Evolutionary conservation across 2,888 invertebrate species (phyloP).

Genomic region (Diaperis boleti): DNA sequence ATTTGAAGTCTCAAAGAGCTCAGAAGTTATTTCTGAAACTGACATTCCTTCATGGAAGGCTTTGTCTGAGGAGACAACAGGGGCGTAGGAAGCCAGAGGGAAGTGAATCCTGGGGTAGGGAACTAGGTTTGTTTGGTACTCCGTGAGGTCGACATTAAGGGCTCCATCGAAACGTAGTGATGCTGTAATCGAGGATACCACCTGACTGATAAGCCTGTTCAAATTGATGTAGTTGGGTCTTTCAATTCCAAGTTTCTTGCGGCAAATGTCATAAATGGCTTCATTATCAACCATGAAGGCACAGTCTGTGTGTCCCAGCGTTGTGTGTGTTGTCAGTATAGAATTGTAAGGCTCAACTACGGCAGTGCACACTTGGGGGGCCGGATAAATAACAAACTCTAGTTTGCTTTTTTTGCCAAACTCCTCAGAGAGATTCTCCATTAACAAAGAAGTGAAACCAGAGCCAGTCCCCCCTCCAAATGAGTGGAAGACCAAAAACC

Average conservation of each 20-base stretch:
- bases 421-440: slow-evolving; percentile 86
- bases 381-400: slow-evolving; percentile 92
- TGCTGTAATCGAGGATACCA: slow-evolving; percentile 89
- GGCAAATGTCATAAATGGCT: slow-evolving; percentile 94
- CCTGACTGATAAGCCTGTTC: slow-evolving; percentile 86
- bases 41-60: slow-evolving; percentile 82
- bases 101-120: slow-evolving; percentile 95
- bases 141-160: slow-evolving; percentile 89
- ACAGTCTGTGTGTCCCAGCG: slow-evolving; percentile 88
- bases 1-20: slow-evolving; percentile 89
- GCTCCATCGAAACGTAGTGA: slow-evolving; percentile 90
- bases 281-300: slow-evolving; percentile 97
- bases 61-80: slow-evolving; percentile 79
- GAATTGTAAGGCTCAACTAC: slow-evolving; percentile 97
- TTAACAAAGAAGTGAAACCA: slow-evolving; percentile 88
- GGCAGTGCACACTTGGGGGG: slow-evolving; percentile 90
- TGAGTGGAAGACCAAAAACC: slow-evolving; percentile 91
- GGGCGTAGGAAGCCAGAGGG: slow-evolving; percentile 80
- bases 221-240: slow-evolving; percentile 87
- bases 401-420: slow-evolving; percentile 90
- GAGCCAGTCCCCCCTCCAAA: slow-evolving; percentile 90
- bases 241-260: slow-evolving; percentile 85
- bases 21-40: slow-evolving; percentile 85
- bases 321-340: slow-evolving; percentile 90
- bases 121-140: slow-evolving; percentile 92